Evolutionary conservation across 2,113 vertebrate genomes (phyloP).

Genomic region (Anthoscopus minutus): DNA sequence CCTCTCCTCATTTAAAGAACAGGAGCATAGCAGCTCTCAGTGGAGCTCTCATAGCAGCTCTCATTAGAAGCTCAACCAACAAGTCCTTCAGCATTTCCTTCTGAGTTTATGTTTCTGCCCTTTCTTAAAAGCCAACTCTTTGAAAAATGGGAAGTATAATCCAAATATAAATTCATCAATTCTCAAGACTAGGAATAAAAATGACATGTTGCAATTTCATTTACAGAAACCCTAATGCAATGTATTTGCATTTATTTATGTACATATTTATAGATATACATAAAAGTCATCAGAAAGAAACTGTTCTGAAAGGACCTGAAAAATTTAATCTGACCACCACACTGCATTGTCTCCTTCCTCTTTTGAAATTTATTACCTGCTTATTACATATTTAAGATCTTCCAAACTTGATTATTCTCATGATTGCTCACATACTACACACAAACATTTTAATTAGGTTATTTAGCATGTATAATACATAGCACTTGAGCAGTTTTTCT

Average conservation of each 20-base stretch:
- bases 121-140: neutral
- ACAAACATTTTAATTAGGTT: conserved; percentile 45
- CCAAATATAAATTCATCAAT: neutral
- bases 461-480: conserved; percentile 41
- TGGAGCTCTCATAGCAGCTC: neutral
- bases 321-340: neutral
- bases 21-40: neutral
- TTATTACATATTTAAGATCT: conserved; percentile 17
- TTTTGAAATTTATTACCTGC: neutral
- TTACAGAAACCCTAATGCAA: neutral
- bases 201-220: neutral
- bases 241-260: neutral
- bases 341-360: neutral
- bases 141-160: neutral
- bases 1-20: neutral
- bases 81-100: neutral
- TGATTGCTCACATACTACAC: neutral
- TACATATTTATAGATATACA: neutral
- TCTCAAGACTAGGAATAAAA: neutral
- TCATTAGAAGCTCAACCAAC: neutral
- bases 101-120: neutral
- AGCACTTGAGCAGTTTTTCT: conserved; percentile 13
- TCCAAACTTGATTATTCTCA: neutral
- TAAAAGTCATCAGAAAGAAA: neutral
- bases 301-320: neutral